These are phyloP conservation scores for Pterostichus madidus DNA, from an alignment of 2,888 invertebrate genomes.

Conservation along the genomic window DNA sequence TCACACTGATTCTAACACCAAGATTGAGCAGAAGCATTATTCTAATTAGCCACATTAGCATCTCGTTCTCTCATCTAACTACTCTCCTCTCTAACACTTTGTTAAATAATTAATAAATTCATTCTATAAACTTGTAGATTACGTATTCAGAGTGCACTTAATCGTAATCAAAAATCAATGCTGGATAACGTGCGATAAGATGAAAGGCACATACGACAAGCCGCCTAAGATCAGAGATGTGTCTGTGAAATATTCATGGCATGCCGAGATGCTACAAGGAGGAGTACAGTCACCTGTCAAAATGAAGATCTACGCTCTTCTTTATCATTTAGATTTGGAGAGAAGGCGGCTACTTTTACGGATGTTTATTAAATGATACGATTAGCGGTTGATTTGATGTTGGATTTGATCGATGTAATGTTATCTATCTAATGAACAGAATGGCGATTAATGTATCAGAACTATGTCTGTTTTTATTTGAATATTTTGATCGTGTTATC, in stretches of 20 bases:
- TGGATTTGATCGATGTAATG: not conserved
- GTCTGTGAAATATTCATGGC: slow-evolving; percentile 31
- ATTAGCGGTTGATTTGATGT: not conserved
- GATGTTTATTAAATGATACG: not conserved
- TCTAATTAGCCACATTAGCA: slow-evolving; percentile 20
- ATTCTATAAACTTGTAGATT: slow-evolving; percentile 39
- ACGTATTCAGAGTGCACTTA: slow-evolving; percentile 56
- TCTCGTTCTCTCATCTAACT: not conserved
- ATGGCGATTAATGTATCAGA: too few relatives aligned
- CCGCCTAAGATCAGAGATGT: not conserved
- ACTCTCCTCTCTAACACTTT: not conserved
- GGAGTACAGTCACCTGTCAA: not conserved
- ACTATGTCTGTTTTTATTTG: not conserved
- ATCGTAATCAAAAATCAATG: slow-evolving; percentile 61
- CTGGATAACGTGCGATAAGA: slow-evolving; percentile 24
- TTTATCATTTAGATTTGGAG: too few relatives aligned
- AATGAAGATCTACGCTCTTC: not conserved
- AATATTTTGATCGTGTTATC: not conserved
- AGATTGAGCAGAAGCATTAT: slow-evolving; percentile 1
- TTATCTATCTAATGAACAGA: not conserved
- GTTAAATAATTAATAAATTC: slow-evolving; percentile 45
- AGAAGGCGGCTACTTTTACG: too few relatives aligned
- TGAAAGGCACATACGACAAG: slow-evolving; percentile 10
- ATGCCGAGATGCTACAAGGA: not conserved
- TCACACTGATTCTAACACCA: not conserved